Percentiles rank a stretch among this genome's conserved stretches.
phyloP scores from a whole-genome alignment of 2,797 vertebrate species.

The Xenentodon cancila region DNA sequence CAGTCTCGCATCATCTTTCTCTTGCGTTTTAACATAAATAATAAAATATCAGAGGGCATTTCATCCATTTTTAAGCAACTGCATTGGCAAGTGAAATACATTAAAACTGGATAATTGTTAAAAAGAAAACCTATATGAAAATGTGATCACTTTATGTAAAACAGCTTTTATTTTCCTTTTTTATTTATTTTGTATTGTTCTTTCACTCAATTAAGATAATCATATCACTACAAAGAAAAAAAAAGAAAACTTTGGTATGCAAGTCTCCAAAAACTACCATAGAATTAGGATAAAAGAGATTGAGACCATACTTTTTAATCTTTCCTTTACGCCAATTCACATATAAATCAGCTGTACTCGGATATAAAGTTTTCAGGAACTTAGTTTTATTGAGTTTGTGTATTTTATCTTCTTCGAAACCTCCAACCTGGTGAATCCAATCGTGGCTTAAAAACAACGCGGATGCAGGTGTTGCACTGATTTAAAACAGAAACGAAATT shows the following conservation, averaged over 20 bases:
- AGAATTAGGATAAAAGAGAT: no score
- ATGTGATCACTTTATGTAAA: not conserved
- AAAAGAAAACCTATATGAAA: no score
- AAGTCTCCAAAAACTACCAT: no score
- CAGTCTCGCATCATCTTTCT: conserved; percentile 15
- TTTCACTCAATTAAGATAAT: no score
- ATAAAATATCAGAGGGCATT: conserved; percentile 56
- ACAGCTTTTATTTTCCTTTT: not conserved
- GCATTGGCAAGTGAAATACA: conserved; percentile 22
- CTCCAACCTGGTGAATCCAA: no score
- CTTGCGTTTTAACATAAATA: conserved; percentile 53
- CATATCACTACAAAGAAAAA: no score
- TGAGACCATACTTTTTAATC: no score
- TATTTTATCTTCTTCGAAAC: not conserved
- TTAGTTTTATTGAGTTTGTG: not conserved
- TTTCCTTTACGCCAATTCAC: no score
- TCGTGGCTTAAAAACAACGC: not conserved
- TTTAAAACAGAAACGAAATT: conserved; percentile 26
- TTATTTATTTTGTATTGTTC: no score
- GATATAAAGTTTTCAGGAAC: not conserved
- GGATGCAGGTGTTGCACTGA: conserved; percentile 17
- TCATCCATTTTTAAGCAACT: conserved; percentile 61
- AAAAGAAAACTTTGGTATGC: no score
- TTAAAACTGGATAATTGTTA: conserved; percentile 4
- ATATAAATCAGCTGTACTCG: not conserved